Base-by-base conservation (phyloP, 2,797 vertebrate genomes). In the Alectoris magna region DNA sequence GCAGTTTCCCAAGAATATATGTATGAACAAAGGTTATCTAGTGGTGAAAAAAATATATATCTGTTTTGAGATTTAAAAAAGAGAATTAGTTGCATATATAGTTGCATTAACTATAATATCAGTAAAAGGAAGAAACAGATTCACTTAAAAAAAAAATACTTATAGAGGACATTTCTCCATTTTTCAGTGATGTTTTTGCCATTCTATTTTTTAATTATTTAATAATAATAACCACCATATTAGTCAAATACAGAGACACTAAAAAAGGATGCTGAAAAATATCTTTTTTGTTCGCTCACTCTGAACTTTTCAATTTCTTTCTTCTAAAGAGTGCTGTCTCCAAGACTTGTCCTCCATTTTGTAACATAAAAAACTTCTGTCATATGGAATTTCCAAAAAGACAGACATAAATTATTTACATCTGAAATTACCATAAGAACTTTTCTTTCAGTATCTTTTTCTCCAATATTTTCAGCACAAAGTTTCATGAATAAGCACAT, bases 381-480 rank as follows among this genome's bases (percentile, higher is more conserved):
- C 72, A 77, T 34, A 78, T 4, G n/a, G 55, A 92, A 92, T 95
- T 95, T 94, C 87, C 67, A 59, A 71, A 26, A 86, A 92, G 67
- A 91, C 18, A 92, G 63, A 56, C 56, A 81, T 84, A 63, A 87
- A 88, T 93, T 92, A 86, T 91, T 96, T 88, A 94, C 82, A 93
- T 95, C 92, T 95, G 93, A 24, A 73, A 70, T 58, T 78, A 66
- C 63, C 46, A 74, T 62, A 76, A 24, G 49, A 85, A 90, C 1
- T 48, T 51, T 46, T 68, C 44, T 44, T 68, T 56, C 43, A 24
- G 69, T 87, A 80, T 91, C 69, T 63, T 91, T 93, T 91, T 69
- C 73, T 64, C 72, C 46, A 53, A 34, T 72, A 59, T 89, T 93
- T 94, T 75, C 26, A 17, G 84, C 59, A 84, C 82, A 84, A 71